Evolutionary conservation across 2,113 vertebrate genomes (phyloP).

Genomic region (Pao palembangensis): DNA sequence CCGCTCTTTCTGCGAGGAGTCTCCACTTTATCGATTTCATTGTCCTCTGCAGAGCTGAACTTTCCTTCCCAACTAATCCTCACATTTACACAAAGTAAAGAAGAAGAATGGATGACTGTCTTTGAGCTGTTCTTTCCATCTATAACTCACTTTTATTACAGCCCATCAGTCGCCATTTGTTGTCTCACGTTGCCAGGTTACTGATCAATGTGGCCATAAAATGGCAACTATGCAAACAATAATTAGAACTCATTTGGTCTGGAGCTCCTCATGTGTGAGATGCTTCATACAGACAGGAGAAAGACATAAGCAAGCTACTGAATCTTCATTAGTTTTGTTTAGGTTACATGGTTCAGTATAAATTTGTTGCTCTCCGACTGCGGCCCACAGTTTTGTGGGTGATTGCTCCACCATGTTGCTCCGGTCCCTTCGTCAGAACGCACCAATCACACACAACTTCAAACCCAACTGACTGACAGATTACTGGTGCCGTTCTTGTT

Average conservation of each 20-base stretch:
- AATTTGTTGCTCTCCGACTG: no score
- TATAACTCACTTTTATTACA: slow-evolving; percentile 34
- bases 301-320: no score
- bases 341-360: no score
- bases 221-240: not conserved
- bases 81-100: slow-evolving; percentile 54
- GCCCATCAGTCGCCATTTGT: slow-evolving; percentile 20
- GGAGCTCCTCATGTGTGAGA: no score
- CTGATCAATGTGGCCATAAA: not conserved
- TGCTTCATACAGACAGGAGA: no score
- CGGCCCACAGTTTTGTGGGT: no score
- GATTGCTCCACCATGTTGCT: no score
- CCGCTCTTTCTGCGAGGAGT: slow-evolving; percentile 61
- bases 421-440: no score
- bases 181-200: not conserved
- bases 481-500: no score
- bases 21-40: slow-evolving; percentile 62
- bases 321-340: no score
- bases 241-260: not conserved
- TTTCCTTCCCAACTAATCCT: slow-evolving; percentile 56
- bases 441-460: no score
- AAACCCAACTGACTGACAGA: no score
- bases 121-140: slow-evolving; percentile 37
- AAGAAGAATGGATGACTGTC: slow-evolving; percentile 51
- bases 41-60: slow-evolving; percentile 59